Percentiles rank a stretch among this genome's conserved stretches.
Conservation (phyloP, 1,140 invertebrate species). For the Trichonephila clavata region DNA sequence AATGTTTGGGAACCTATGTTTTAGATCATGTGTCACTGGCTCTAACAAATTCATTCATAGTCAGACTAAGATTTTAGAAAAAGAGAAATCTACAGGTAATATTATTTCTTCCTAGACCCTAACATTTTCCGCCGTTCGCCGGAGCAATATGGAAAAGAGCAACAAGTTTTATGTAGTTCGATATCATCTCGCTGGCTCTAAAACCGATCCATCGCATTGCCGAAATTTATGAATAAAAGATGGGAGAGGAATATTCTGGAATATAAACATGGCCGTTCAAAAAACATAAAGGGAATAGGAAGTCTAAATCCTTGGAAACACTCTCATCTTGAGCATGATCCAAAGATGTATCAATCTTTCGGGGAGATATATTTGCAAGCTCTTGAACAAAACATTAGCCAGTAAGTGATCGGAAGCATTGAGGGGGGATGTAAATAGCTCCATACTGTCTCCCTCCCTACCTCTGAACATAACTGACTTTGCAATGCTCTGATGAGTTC, state of each 20-base stretch:
- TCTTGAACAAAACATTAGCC: not conserved
- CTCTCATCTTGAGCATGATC: not conserved
- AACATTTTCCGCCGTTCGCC: not conserved
- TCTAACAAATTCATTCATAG: no score
- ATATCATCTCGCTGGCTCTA: not conserved
- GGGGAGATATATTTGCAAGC: not conserved
- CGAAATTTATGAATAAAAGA: constrained; percentile 34
- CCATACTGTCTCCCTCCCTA: not conserved
- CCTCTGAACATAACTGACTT: constrained; percentile 44
- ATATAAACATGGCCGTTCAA: not conserved
- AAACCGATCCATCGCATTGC: not conserved
- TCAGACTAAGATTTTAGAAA: no score
- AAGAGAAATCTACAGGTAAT: no score
- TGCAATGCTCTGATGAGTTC: not conserved
- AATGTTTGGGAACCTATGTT: no score
- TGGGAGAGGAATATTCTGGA: not conserved
- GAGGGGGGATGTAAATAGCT: constrained; percentile 16
- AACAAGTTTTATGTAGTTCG: not conserved
- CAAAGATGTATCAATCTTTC: constrained; percentile 12
- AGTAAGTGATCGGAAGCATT: not conserved
- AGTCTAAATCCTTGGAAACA: not conserved
- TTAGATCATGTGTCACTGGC: no score
- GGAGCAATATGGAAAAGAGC: not conserved
- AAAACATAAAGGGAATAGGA: not conserved
- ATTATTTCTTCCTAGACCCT: not conserved